A percentile compares a stretch with the other conserved stretches of the same genome.
Conservation (phyloP, 2,888 invertebrate species). For the Cerastis rubricosa region DNA sequence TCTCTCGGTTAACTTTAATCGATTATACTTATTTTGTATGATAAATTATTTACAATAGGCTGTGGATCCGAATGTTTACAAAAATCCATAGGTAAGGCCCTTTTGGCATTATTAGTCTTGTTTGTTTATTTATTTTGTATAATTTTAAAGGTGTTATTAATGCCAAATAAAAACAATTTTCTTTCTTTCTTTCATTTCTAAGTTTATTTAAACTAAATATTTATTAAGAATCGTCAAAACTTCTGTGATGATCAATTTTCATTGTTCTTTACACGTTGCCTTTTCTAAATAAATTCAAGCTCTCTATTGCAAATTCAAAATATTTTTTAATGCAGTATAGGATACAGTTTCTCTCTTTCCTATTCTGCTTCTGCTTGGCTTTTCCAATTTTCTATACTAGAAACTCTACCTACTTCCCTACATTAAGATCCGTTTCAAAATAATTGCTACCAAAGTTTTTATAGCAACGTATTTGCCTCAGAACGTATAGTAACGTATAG, state of each 20-base stretch:
- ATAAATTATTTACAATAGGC: slow-evolving; percentile 24
- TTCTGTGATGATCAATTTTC: no score
- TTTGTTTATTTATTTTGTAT: no score
- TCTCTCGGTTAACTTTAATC: slow-evolving; percentile 41
- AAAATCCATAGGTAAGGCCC: neutral
- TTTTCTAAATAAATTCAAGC: neutral
- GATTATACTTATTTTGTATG: slow-evolving; percentile 36
- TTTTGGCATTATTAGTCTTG: no score
- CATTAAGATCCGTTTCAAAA: neutral
- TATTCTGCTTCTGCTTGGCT: neutral
- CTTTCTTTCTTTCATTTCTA: no score
- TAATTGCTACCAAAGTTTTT: neutral
- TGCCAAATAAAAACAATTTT: no score
- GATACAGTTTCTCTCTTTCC: neutral
- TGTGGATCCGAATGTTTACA: neutral
- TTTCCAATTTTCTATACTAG: neutral
- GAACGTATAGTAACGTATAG: no score
- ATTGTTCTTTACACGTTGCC: neutral
- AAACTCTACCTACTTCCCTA: neutral
- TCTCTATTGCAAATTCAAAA: neutral
- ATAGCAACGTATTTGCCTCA: neutral
- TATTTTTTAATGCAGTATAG: neutral
- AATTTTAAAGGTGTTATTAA: no score
- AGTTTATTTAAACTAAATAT: no score
- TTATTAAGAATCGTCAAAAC: no score